phyloP scores from a whole-genome alignment of 2,888 invertebrate species.

The Tipula unca region DNA sequence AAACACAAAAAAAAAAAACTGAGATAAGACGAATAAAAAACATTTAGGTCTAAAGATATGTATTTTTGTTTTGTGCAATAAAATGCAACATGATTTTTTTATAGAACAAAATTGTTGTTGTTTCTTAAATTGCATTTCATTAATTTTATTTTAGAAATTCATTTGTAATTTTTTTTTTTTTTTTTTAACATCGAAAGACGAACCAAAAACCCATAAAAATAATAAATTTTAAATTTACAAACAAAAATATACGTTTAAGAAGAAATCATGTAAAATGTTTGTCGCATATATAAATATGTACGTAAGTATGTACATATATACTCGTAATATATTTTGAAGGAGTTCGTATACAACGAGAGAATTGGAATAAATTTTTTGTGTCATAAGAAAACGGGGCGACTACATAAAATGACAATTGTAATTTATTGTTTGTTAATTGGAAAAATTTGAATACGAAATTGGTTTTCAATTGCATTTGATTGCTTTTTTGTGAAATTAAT shows the following conservation, averaged over 20 bases:
- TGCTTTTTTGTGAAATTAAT: not conserved
- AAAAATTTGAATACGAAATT: not conserved
- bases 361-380: not conserved
- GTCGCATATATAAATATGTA: not conserved
- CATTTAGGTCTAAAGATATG: not conserved
- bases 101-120: not conserved
- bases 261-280: not conserved
- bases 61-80: not conserved
- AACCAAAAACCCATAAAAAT: not conserved
- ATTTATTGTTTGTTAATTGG: slow-evolving; percentile 2
- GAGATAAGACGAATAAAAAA: not conserved
- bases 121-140: not conserved
- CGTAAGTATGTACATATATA: not conserved
- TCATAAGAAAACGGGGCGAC: not conserved
- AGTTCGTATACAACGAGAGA: not conserved
- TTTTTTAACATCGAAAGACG: not conserved
- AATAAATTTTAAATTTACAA: not conserved
- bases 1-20: not conserved
- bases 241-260: not conserved
- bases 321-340: not conserved
- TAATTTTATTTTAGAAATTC: not conserved
- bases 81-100: not conserved
- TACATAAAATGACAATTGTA: not conserved
- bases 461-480: not conserved
- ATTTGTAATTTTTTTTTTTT: not conserved